phyloP scores from a whole-genome alignment of 92 coral and sea anemone species.

The Phenganax marumi region DNA sequence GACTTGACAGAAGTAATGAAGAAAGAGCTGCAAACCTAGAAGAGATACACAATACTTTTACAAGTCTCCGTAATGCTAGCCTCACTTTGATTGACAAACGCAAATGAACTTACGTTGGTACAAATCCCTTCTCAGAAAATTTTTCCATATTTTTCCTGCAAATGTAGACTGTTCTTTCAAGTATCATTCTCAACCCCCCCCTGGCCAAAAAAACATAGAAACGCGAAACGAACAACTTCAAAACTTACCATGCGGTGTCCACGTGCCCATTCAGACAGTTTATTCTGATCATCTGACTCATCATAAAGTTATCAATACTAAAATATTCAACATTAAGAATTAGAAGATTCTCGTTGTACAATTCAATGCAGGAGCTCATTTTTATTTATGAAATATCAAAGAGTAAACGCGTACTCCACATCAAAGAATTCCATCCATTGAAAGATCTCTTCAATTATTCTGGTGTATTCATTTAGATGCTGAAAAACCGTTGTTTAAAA shows the following conservation, averaged over 20 bases:
- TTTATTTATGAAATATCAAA: too few relatives aligned
- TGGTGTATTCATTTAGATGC: slow-evolving; percentile 68
- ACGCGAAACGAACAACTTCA: too few relatives aligned
- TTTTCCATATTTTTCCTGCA: slow-evolving; percentile 72
- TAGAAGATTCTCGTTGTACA: background rate
- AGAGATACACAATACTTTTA: background rate
- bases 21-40: slow-evolving; percentile 41
- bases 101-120: slow-evolving; percentile 71
- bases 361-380: background rate
- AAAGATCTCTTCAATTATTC: slow-evolving; percentile 78
- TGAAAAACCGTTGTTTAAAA: slow-evolving; percentile 9
- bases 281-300: slow-evolving; percentile 70
- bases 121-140: slow-evolving; percentile 58
- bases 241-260: slow-evolving; percentile 77
- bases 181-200: too few relatives aligned
- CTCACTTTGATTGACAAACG: background rate
- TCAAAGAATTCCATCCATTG: slow-evolving; percentile 86
- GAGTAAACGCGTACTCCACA: slow-evolving; percentile 66
- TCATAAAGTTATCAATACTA: slow-evolving; percentile 65
- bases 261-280: slow-evolving; percentile 72
- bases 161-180: background rate
- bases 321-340: slow-evolving; percentile 7
- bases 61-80: background rate
- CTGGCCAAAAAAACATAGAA: too few relatives aligned
- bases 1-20: slow-evolving; percentile 27